Evolutionary conservation across 2,113 vertebrate species (phyloP), one percentile per base, ranked within the genome.

Genomic region (Ammodytes marinus): DNA sequence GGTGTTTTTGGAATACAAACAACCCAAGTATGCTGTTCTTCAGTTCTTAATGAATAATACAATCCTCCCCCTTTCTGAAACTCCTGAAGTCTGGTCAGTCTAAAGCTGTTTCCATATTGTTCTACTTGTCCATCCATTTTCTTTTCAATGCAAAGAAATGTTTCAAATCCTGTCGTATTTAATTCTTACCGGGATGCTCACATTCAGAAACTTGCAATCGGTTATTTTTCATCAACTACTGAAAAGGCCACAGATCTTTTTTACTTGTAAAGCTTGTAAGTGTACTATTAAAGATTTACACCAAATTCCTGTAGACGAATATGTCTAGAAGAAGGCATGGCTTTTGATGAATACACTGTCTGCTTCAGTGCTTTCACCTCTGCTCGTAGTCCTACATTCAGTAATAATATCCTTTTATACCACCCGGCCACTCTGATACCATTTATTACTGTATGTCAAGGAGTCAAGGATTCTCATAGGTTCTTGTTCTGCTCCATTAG

Each of bases 401-500:
- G 27, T 14, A 59, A 40, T 14, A 59, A 40, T 67, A 63, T 66
- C 17, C 37, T n/a, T 52, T 57, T 61, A 55, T 71, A 52, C 5
- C 55, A 63, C 12, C 17, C 15, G 39, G 27, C 27, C 13, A 2
- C 13, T 52, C 45, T 50, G 57, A 50, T 12, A 60, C n/a, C 49
- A 55, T 73, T 64, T 43, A 65, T 82, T 67, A 53, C 68, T 15
- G 3, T 27, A 27, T 65, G 75, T 72, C 69, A 77, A 63, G 39
- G 40, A 77, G 58, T 68, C 67, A 69, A 47, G 19, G 45, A 57
- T 68, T 45, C 79, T 87, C 67, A 78, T 47, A 79, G 73, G 43
- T 79, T 61, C 14, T 45, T 58, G 83, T 81, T 81, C 75, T 69
- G 69, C 80, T 85, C 68, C 69, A 86, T 88, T 83, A 83, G 58